Evolutionary conservation across 2,888 invertebrate species (phyloP).

Genomic region (Hyles lineata): DNA sequence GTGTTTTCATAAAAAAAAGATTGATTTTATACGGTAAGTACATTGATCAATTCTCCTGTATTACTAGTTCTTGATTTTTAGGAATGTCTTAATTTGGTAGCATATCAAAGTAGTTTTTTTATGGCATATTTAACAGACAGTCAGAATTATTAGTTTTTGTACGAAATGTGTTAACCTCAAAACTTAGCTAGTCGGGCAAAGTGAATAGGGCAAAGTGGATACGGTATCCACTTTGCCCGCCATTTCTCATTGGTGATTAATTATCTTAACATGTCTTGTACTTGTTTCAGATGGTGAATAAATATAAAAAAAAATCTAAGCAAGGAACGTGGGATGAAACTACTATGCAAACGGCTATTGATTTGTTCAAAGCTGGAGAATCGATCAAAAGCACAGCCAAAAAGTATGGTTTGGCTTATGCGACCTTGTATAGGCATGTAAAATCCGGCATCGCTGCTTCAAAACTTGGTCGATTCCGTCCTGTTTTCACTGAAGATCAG

Average conservation of each 20-base stretch:
- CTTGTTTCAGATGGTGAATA: conserved; percentile 35
- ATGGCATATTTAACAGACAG: not conserved
- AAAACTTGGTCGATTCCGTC: conserved; percentile 40
- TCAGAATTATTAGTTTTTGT: no score
- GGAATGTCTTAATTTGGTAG: no score
- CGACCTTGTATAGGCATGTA: conserved; percentile 39
- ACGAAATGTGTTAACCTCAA: conserved; percentile 16
- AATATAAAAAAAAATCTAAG: conserved; percentile 38
- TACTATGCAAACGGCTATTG: conserved; percentile 39
- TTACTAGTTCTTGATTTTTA: no score
- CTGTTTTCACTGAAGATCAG: conserved; percentile 41
- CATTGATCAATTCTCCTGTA: no score
- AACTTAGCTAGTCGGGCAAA: conserved; percentile 28
- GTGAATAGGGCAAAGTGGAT: conserved; percentile 37
- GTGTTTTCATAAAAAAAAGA: no score
- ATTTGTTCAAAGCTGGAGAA: conserved; percentile 40
- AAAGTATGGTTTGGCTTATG: conserved; percentile 41
- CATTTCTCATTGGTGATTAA: conserved; percentile 35
- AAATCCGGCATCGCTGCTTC: conserved; percentile 36
- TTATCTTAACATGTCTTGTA: conserved; percentile 30
- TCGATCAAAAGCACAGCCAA: conserved; percentile 36
- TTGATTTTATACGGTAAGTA: no score
- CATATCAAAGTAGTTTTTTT: not conserved
- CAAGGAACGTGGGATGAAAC: conserved; percentile 37
- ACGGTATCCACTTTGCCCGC: conserved; percentile 39